These are phyloP conservation scores for Ceyx melanurus DNA, from an alignment of 2,113 vertebrate species.

Conservation along the genomic window DNA sequence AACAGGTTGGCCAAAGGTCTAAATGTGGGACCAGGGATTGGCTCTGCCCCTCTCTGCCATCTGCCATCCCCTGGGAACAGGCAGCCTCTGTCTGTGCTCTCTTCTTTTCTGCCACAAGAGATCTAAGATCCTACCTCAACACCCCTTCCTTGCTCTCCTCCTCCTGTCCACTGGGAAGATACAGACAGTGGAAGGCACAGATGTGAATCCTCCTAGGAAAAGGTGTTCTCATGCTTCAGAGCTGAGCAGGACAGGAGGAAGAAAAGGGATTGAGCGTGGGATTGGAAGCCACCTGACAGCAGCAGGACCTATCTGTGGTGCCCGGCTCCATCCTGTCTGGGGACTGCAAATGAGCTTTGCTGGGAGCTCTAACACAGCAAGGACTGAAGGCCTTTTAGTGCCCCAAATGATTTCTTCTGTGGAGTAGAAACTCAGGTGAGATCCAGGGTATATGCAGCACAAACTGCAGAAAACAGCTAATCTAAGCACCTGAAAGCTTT, in stretches of 20 bases:
- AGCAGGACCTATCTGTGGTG: background rate
- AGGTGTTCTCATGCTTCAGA: background rate
- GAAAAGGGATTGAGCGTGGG: background rate
- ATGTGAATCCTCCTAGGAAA: background rate
- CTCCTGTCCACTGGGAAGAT: background rate
- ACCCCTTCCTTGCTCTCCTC: background rate
- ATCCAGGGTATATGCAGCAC: background rate
- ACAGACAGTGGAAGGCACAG: background rate
- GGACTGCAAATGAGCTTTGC: background rate
- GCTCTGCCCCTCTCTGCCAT: background rate
- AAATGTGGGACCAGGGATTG: background rate
- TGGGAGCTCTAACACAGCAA: background rate
- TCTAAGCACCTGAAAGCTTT: conserved; percentile 22
- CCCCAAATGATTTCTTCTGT: background rate
- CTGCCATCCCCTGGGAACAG: background rate
- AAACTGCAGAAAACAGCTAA: background rate
- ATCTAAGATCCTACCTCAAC: background rate
- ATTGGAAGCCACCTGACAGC: background rate
- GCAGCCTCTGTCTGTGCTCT: background rate
- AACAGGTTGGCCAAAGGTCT: background rate
- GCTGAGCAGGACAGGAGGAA: background rate
- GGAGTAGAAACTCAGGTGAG: conserved; percentile 15
- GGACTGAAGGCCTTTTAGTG: background rate
- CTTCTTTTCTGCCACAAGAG: background rate
- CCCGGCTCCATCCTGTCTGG: conserved; percentile 13